Percentiles rank a stretch among this genome's conserved stretches.
Conservation (phyloP, 1,140 invertebrate species). For the Brachionus asplanchnoidis region DNA sequence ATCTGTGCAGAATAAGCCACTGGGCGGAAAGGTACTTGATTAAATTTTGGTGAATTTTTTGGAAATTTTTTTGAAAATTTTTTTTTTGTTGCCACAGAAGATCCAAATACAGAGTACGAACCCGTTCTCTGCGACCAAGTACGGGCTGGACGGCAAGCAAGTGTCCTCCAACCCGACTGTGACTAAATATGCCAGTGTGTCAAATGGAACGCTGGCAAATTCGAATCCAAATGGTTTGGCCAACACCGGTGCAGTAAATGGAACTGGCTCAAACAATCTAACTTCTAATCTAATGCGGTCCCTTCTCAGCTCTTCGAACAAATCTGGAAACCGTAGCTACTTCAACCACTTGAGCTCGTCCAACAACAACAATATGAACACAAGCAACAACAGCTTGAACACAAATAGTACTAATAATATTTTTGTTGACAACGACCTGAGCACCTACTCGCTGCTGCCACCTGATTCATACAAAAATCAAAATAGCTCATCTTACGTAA, state of each 20-base stretch:
- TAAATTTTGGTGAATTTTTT: no score
- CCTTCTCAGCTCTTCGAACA: slow-evolving; percentile 14
- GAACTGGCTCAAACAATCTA: not conserved
- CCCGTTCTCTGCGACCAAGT: slow-evolving; percentile 1
- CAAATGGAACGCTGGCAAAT: slow-evolving; percentile 7
- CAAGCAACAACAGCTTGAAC: slow-evolving; percentile 24
- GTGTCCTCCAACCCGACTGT: not conserved
- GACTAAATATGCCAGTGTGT: slow-evolving; percentile 25
- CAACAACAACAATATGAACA: slow-evolving; percentile 15
- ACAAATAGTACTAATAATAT: slow-evolving; percentile 28
- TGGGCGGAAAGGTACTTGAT: slow-evolving; percentile 19
- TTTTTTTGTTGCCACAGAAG: not conserved
- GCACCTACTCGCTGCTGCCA: slow-evolving; percentile 14
- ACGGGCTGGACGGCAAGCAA: slow-evolving; percentile 2
- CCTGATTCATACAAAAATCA: slow-evolving; percentile 36
- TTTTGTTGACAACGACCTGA: slow-evolving; percentile 35
- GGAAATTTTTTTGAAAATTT: not conserved
- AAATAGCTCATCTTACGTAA: not conserved
- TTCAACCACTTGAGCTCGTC: slow-evolving; percentile 32
- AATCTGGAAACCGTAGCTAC: slow-evolving; percentile 35
- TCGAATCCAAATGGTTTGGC: not conserved
- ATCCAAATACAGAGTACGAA: slow-evolving; percentile 2
- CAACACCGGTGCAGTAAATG: slow-evolving; percentile 19
- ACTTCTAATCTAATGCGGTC: slow-evolving; percentile 38
- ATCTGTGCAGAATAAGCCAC: slow-evolving; percentile 33